Conservation (phyloP, 2,888 invertebrate genomes). For the Drosophila vallismaia region DNA sequence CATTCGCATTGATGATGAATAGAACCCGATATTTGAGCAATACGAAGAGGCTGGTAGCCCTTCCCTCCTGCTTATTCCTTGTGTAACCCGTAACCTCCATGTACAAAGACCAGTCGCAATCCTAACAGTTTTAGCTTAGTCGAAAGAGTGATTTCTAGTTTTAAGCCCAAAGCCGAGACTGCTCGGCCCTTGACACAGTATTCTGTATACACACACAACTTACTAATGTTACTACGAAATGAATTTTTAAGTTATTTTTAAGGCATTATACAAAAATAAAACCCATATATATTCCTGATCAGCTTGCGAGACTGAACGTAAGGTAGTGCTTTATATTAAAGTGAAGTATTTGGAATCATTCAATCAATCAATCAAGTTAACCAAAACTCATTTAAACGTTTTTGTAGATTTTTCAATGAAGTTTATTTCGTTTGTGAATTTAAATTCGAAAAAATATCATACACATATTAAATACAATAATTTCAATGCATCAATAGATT, state of each 20-base stretch:
- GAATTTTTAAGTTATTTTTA: constrained; percentile 31
- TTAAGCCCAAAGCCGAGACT: constrained; percentile 36
- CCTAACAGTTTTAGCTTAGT: constrained; percentile 51
- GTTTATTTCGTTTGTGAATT: constrained; percentile 78
- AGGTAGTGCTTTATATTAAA: background rate
- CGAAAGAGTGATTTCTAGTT: constrained; percentile 71
- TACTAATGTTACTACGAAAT: constrained; percentile 53
- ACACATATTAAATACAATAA: constrained; percentile 60
- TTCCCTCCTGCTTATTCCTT: constrained; percentile 38
- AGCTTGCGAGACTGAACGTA: background rate
- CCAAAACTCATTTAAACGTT: no score
- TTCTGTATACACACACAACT: constrained; percentile 39
- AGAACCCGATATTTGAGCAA: constrained; percentile 11
- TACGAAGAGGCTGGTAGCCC: background rate
- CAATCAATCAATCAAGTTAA: no score
- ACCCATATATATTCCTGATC: constrained; percentile 7
- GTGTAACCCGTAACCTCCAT: constrained; percentile 61
- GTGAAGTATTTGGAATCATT: background rate
- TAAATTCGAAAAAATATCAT: constrained; percentile 79
- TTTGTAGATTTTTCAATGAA: constrained; percentile 30
- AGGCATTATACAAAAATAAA: constrained; percentile 21
- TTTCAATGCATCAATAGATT: constrained; percentile 56
- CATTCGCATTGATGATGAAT: constrained; percentile 82
- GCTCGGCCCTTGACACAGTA: constrained; percentile 33
- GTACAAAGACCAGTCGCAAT: constrained; percentile 69